phyloP scores from a whole-genome alignment of 2,888 invertebrate species.

The Eudemis profundana region DNA sequence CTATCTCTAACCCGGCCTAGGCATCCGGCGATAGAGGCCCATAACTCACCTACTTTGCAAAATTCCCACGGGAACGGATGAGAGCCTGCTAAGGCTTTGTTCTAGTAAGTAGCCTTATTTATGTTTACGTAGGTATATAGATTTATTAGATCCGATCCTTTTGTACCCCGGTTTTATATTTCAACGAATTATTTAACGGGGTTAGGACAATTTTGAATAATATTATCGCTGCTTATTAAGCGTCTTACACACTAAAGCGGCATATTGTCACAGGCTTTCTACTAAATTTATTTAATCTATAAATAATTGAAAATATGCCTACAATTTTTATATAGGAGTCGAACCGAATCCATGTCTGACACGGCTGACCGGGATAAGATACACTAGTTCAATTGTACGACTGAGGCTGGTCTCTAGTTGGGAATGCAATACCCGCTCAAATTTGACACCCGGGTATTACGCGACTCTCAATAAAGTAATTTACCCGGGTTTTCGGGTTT shows the following conservation, averaged over 20 bases:
- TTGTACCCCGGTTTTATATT: slow-evolving; percentile 29
- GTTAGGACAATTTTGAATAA: neutral
- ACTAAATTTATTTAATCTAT: no score
- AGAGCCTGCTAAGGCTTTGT: slow-evolving; percentile 29
- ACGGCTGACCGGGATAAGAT: no score
- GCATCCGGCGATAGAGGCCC: slow-evolving; percentile 31
- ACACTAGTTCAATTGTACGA: no score
- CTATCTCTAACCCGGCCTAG: slow-evolving; percentile 24
- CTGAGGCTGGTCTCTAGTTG: no score
- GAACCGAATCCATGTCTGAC: no score
- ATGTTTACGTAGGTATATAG: slow-evolving; percentile 20
- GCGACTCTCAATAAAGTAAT: no score
- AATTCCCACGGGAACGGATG: slow-evolving; percentile 33
- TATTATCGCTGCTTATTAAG: neutral
- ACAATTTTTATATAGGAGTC: no score
- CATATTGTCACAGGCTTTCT: no score
- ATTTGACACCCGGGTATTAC: no score
- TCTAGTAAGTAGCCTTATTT: slow-evolving; percentile 37
- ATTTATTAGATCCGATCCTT: slow-evolving; percentile 30
- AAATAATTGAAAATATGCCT: no score
- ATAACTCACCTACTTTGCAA: slow-evolving; percentile 41
- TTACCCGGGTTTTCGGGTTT: no score
- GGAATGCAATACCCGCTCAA: no score
- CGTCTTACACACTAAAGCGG: neutral
- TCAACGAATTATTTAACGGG: neutral